Base-by-base conservation (phyloP, 2,888 invertebrate species). In the Zaprionus bogoriensis region DNA sequence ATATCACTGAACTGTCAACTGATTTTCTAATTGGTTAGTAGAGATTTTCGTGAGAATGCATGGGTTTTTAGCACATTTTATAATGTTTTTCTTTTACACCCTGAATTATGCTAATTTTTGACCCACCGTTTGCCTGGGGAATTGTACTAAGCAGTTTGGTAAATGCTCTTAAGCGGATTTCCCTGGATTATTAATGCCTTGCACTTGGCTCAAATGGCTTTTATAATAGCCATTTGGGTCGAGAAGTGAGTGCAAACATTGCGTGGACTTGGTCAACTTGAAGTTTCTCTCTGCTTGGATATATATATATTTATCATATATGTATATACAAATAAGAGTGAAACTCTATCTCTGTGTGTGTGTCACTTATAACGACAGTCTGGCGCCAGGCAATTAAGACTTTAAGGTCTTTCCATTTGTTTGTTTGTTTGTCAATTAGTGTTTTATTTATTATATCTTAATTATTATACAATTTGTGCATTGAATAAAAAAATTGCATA, bases 381-480 rank as follows among this genome's bases (percentile, higher is more conserved):
- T 82, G 79, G 79, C 79, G 79, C 86, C 79, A 59, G 32, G 48
- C 83, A 80, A 80, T 80, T 67, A 80, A 70, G 74, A 67, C 47
- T 46, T 79, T 65, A 53, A 65, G 66, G n/a, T n/a, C n/a, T 32
- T 77, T 65, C 2, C 17, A 17, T 17, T n/a, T 67, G 47, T 53
- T 30, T 47, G 32, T 74, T 74, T 74, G 45, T 57, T 74, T 71
- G 41, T 32, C 79, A 85, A 79, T 79, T 79, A 85, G 76, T 17
- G 14, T 6, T 17, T 9, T 9, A 36, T 36, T 12, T 36, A 17
- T 36, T 14, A n/a, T n/a, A n/a, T n/a, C n/a, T n/a, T n/a, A n/a
- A n/a, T n/a, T n/a, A n/a, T n/a, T n/a, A n/a, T n/a, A n/a, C n/a
- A n/a, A n/a, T n/a, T n/a, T n/a, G n/a, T n/a, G n/a, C n/a, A n/a